Evolutionary conservation across 2,888 invertebrate genomes (phyloP).

Genomic region (Drosophila kokeensis): DNA sequence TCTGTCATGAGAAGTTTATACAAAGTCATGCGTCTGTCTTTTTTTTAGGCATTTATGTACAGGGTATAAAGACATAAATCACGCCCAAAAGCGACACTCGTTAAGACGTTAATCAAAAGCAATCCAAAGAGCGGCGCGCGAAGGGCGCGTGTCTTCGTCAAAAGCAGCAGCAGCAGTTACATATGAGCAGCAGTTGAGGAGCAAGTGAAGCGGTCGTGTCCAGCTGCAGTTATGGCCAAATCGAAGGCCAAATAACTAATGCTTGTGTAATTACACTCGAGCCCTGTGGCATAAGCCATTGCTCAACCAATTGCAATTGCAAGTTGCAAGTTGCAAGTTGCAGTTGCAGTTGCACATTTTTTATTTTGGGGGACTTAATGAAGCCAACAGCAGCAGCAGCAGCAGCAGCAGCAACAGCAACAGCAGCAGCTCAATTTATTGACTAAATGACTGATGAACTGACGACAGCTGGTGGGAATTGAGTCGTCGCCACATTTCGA

Average conservation of each 20-base stretch:
- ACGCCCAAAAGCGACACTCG: constrained; percentile 68
- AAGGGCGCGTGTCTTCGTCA: constrained; percentile 58
- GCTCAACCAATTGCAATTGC: constrained; percentile 48
- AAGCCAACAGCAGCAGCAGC: constrained; percentile 59
- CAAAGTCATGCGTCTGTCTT: too few relatives aligned
- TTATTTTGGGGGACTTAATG: constrained; percentile 67
- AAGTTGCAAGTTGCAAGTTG: constrained; percentile 46
- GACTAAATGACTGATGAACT: constrained; percentile 73
- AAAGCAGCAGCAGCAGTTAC: constrained; percentile 9
- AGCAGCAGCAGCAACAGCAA: constrained; percentile 34
- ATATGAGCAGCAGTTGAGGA: constrained; percentile 1
- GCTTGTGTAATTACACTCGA: constrained; percentile 73
- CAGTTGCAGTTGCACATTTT: constrained; percentile 46
- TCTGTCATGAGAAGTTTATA: too few relatives aligned
- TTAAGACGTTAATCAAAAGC: constrained; percentile 79
- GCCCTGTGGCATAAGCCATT: constrained; percentile 39
- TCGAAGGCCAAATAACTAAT: constrained; percentile 70
- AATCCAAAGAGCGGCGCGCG: constrained; percentile 58
- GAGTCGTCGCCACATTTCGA: constrained; percentile 42
- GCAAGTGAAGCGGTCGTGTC: constrained; percentile 24
- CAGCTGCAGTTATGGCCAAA: constrained; percentile 56
- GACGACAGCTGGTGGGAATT: constrained; percentile 72
- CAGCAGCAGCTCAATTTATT: constrained; percentile 71
- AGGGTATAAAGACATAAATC: constrained; percentile 64
- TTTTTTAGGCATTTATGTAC: neutral